Evolutionary conservation across 2,113 vertebrate genomes (phyloP).

Genomic region (Tyrannus savana): DNA sequence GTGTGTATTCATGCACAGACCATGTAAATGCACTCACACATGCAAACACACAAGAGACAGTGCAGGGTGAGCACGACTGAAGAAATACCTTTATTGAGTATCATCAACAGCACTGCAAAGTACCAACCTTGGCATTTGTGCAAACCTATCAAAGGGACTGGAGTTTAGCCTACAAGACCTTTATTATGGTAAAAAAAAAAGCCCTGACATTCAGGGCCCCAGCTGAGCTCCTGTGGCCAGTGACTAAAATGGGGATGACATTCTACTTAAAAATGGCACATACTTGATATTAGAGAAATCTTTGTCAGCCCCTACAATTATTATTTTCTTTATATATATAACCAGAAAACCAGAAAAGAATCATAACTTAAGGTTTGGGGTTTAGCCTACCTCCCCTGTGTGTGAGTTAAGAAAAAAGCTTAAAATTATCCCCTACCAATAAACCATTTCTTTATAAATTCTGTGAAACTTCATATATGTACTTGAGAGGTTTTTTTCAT

Average conservation of each 20-base stretch:
- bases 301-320: background rate
- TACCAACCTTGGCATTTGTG: background rate
- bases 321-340: background rate
- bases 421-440: background rate
- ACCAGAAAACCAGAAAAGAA: background rate
- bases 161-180: conserved; percentile 1
- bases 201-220: background rate
- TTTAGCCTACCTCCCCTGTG: background rate
- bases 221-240: background rate
- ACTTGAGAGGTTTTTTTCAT: background rate
- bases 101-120: background rate
- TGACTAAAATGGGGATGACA: background rate
- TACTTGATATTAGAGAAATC: background rate
- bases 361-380: background rate
- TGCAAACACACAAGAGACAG: background rate
- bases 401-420: background rate
- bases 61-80: background rate
- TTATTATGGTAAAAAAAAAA: background rate
- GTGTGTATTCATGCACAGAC: background rate
- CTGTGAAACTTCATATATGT: background rate
- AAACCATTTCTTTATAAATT: background rate
- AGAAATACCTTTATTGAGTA: background rate
- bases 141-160: background rate
- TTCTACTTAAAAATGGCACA: background rate
- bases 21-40: background rate